phyloP scores from a whole-genome alignment of 2,113 vertebrate genomes.

The Tauraco erythrolophus region DNA sequence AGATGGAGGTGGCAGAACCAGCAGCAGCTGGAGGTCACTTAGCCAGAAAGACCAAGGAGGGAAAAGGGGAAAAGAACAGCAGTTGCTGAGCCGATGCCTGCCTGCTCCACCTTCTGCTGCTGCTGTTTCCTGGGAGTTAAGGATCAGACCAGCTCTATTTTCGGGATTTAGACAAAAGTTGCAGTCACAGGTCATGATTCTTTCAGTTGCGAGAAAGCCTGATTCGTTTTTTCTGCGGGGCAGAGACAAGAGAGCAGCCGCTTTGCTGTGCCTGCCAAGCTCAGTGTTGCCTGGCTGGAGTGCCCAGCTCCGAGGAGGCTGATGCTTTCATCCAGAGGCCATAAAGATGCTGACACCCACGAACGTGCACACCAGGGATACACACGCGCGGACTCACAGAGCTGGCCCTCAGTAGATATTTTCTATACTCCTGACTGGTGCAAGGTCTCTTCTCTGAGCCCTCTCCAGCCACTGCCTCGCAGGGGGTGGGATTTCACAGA shows the following conservation, averaged over 20 bases:
- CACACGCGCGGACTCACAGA: not conserved
- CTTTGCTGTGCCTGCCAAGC: not conserved
- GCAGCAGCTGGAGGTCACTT: not conserved
- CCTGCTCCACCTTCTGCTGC: not conserved
- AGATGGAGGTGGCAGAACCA: fast-evolving
- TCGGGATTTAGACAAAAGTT: conserved; percentile 7
- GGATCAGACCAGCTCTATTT: conserved; percentile 15
- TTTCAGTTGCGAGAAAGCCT: not conserved
- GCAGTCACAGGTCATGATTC: not conserved
- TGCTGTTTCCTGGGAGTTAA: not conserved
- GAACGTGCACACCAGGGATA: not conserved
- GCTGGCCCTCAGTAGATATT: not conserved
- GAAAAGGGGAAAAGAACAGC: not conserved
- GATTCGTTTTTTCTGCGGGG: not conserved
- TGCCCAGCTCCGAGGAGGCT: not conserved
- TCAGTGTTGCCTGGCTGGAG: not conserved
- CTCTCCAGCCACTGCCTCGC: not conserved
- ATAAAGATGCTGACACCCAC: conserved; percentile 25
- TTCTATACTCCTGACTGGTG: not conserved
- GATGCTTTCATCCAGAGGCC: not conserved
- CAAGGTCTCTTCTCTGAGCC: not conserved
- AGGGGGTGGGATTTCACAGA: not conserved
- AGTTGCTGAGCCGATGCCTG: not conserved
- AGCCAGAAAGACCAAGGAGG: not conserved
- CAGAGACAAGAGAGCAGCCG: not conserved